Evolutionary conservation across 2,113 vertebrate genomes (phyloP).

Genomic region (Barbus barbus): DNA sequence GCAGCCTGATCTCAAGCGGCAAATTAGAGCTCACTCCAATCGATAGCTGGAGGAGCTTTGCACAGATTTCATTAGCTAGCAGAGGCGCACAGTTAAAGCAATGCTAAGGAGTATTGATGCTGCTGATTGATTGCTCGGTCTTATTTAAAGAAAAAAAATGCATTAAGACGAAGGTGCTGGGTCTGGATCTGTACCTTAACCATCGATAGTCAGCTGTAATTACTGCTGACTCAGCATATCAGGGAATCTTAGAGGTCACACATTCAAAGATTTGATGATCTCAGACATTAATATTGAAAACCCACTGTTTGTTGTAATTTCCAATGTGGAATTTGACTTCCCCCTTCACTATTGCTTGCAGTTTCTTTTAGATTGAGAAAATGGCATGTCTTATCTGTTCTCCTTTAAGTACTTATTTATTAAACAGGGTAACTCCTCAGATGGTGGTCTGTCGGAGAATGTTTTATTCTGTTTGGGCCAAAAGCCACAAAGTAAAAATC

Average conservation of each 20-base stretch:
- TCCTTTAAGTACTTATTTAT: constrained; percentile 34
- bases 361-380: neutral
- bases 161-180: constrained; percentile 66
- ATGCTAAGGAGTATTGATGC: constrained; percentile 87
- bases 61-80: constrained; percentile 82
- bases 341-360: neutral
- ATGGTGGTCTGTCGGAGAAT: constrained; percentile 2
- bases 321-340: neutral
- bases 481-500: constrained; percentile 9
- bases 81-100: constrained; percentile 77
- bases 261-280: constrained; percentile 2
- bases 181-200: constrained; percentile 73
- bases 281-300: neutral
- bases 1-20: constrained; percentile 76
- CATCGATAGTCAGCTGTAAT: constrained; percentile 55
- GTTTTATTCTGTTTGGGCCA: constrained; percentile 14
- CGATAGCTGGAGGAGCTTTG: constrained; percentile 74
- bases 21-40: constrained; percentile 79
- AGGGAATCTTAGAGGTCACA: neutral
- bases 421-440: constrained; percentile 13
- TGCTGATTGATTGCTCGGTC: constrained; percentile 85
- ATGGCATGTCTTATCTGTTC: neutral
- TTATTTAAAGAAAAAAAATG: constrained; percentile 70
- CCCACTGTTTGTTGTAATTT: neutral
- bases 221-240: constrained; percentile 44